Percentiles rank a stretch among this genome's conserved stretches.
Evolutionary conservation across 2,797 vertebrate species (phyloP).

Genomic region (Mionectes olivaceus): DNA sequence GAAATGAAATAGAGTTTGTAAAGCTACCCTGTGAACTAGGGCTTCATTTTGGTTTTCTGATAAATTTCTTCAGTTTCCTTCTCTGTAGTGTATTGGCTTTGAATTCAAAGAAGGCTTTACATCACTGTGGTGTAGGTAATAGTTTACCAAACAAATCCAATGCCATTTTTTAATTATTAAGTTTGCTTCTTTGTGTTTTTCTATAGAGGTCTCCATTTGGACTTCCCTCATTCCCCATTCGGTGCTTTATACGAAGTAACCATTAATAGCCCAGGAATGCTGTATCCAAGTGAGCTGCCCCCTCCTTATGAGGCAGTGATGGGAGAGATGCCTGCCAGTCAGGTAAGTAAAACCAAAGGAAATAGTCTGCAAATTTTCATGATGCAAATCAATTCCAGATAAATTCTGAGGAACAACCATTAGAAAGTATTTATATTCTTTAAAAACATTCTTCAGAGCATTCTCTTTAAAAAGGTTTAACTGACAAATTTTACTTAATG

Average conservation of each 20-base stretch:
- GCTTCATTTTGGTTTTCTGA: not conserved
- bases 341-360: slow-evolving; percentile 81
- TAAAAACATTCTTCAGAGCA: not conserved
- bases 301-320: slow-evolving; percentile 97
- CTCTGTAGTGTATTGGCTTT: not conserved
- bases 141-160: not conserved
- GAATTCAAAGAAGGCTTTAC: not conserved
- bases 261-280: slow-evolving; percentile 92
- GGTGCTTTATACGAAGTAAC: slow-evolving; percentile 91
- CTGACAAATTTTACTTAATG: not conserved
- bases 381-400: not conserved
- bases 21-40: not conserved
- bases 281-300: slow-evolving; percentile 93
- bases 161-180: not conserved
- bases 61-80: not conserved
- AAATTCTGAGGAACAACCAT: not conserved
- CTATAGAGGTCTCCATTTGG: slow-evolving; percentile 89
- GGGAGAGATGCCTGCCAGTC: slow-evolving; percentile 85
- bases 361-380: not conserved
- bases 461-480: not conserved
- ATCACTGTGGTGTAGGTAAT: not conserved
- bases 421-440: not conserved
- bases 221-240: slow-evolving; percentile 92
- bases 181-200: not conserved
- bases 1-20: not conserved